Percentiles rank a stretch among this genome's conserved stretches.
Evolutionary conservation across 2,113 vertebrate species (phyloP).

Genomic region (Chionomys nivalis): DNA sequence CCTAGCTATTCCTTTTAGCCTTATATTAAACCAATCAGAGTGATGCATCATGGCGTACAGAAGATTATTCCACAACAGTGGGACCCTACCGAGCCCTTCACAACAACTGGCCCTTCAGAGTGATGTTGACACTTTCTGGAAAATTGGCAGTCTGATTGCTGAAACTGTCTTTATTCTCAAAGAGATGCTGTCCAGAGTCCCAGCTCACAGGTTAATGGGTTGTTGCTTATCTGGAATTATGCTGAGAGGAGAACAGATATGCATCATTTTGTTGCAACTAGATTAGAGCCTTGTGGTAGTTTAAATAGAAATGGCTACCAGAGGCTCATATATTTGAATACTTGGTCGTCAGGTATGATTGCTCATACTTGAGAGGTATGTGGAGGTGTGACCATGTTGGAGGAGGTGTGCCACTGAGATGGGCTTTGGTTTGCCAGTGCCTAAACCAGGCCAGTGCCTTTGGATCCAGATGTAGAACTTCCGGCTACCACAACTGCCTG

Average conservation of each 20-base stretch:
- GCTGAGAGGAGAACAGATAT: neutral
- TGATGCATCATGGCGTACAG: too few relatives aligned
- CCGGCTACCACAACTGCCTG: neutral
- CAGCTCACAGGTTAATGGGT: too few relatives aligned
- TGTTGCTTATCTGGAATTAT: neutral
- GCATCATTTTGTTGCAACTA: neutral
- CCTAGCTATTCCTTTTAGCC: too few relatives aligned
- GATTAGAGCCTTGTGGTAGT: neutral
- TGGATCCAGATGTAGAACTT: neutral
- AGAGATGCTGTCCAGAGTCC: too few relatives aligned
- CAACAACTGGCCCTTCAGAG: too few relatives aligned
- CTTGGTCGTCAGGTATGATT: neutral
- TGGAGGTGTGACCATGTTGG: neutral
- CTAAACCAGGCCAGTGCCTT: neutral
- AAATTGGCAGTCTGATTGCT: too few relatives aligned
- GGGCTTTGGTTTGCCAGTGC: neutral
- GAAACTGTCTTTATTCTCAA: too few relatives aligned
- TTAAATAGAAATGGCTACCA: neutral
- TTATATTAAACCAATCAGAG: too few relatives aligned
- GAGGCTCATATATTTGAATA: neutral
- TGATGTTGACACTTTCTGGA: too few relatives aligned
- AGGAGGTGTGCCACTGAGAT: neutral
- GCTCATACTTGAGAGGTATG: neutral
- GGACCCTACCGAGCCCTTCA: too few relatives aligned
- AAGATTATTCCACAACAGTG: too few relatives aligned